Evolutionary conservation across 2,888 invertebrate genomes (phyloP), one percentile per base, ranked within the genome.

Genomic region (Orthosia gothica): DNA sequence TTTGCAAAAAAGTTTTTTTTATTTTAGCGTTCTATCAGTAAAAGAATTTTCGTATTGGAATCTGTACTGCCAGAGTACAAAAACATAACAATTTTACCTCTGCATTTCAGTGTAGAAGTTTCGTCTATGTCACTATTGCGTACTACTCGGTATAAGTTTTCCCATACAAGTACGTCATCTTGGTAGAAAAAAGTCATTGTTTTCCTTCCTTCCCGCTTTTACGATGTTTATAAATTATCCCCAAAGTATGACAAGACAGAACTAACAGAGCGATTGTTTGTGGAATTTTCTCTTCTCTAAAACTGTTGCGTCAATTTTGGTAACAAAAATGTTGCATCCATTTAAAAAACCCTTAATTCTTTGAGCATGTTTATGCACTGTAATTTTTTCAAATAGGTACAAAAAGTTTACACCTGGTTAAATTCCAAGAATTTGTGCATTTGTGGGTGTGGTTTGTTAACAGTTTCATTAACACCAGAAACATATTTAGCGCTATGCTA

Each of bases 181-280:
- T 32, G 5, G 49, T 40, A 55, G 32, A n/a, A n/a, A n/a, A n/a
- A n/a, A n/a, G n/a, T n/a, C n/a, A n/a, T 52, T 11, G n/a, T 32
- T 61, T 79, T 72, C 78, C 78, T 78, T 78, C 77, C 67, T 78
- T 76, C 67, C 57, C 7, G 11, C 50, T 47, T 50, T 54, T 55
- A 5, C 32, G 0, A 23, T 13, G 5, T n/a, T 20, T 20, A 20
- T n/a, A 40, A 13, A 16, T 64, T 7, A 32, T 32, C 23, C 15
- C 23, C 32, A 72, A 52, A 63, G 32, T 54, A 59, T 64, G 74
- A 64, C 61, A 47, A 52, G 18, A 20, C 15, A 49, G 70, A 59
- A 54, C 59, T 18, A 20, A 9, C 18, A 16, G 47, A 23, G n/a
- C 50, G 11, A 18, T 47, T 16, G 16, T 54, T 16, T 16, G 5